These are phyloP conservation scores for Samia ricini DNA, from an alignment of 1,140 invertebrate genomes.

Conservation along the genomic window DNA sequence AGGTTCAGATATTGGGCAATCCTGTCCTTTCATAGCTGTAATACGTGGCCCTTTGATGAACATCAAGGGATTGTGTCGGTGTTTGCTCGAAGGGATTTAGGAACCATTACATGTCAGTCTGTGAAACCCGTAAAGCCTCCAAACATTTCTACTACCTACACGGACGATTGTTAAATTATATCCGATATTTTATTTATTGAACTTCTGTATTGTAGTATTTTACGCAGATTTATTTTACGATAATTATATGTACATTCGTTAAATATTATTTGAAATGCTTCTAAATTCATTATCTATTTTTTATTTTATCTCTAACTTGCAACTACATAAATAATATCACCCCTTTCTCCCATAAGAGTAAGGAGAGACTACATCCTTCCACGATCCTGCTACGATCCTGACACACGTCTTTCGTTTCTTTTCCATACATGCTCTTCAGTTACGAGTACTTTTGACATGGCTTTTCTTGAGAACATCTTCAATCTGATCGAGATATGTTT, in stretches of 20 bases:
- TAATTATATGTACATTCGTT: background rate
- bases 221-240: background rate
- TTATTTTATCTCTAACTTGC: too few relatives aligned
- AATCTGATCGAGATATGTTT: too few relatives aligned
- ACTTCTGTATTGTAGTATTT: background rate
- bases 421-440: too few relatives aligned
- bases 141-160: background rate
- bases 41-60: constrained; percentile 46
- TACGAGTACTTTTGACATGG: too few relatives aligned
- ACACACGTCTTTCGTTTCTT: too few relatives aligned
- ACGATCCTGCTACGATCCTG: too few relatives aligned
- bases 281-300: too few relatives aligned
- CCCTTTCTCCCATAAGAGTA: too few relatives aligned
- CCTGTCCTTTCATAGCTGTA: constrained; percentile 39
- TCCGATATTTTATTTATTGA: background rate
- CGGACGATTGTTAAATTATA: background rate
- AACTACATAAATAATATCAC: too few relatives aligned
- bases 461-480: too few relatives aligned
- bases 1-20: constrained; percentile 40
- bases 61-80: constrained; percentile 39
- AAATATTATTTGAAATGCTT: too few relatives aligned
- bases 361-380: too few relatives aligned
- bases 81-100: constrained; percentile 39
- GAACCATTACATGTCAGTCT: constrained; percentile 29
- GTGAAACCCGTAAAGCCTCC: constrained; percentile 16